Evolutionary conservation across 2,113 vertebrate genomes (phyloP), one percentile per base, ranked within the genome.

Genomic region (Plectropomus leopardus): DNA sequence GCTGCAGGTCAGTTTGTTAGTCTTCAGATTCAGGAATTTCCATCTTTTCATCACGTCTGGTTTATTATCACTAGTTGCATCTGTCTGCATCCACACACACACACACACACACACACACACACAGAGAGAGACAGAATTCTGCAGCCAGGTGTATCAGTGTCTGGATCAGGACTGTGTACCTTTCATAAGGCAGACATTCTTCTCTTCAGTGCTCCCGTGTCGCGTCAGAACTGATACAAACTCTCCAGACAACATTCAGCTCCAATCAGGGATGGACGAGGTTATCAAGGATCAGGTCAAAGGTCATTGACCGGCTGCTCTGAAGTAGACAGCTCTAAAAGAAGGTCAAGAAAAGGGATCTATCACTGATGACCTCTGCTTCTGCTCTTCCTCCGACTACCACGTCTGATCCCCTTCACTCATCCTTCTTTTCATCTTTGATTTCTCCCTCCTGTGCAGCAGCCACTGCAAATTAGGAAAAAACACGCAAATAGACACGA

Each of bases 271-370:
- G 42, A 44, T 61, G n/a, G 44, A 34, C 34, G 1, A 65, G 84
- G 80, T 86, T 85, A 91, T 89, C 87, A 82, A 70, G 28, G 69
- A 42, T 50, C 10, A 61, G 87, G 81, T 88, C 77, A 90, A 83
- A 92, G 87, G 84, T 88, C 78, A 36, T 44, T 0, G 44, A 73
- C 61, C 3, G 26, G 64, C 72, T 65, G 70, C 65, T 88, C 28
- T 84, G 65, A 86, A 79, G 75, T 84, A 50, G 55, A 32, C 23
- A 64, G 51, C 78, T 84, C 60, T 71, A 34, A 86, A 80, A 53
- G 32, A 55, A 19, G 54, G 47, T 51, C 24, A 67, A 16, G 36
- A 11, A 19, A 19, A n/a, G 7, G 55, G 34, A 47, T 80, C 63
- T 75, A 19, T 83, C 47, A 74, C 44, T 40, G 71, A 23, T 74